Percentiles rank a stretch among this genome's conserved stretches.
phyloP scores from a whole-genome alignment of 2,888 invertebrate genomes.

The Nasonovia ribisnigri region DNA sequence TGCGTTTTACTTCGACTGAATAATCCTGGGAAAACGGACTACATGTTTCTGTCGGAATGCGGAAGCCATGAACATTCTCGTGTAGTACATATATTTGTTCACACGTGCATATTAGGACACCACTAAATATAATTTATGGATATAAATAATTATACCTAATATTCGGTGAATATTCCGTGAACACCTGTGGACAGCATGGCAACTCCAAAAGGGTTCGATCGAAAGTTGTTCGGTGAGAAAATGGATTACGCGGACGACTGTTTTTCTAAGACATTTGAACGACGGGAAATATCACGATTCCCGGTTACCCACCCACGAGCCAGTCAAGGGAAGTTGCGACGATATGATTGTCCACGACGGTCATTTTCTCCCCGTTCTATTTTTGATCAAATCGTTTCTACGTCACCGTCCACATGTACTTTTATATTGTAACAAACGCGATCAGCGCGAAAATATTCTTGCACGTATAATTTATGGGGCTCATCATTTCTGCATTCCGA shows the following conservation, averaged over 20 bases:
- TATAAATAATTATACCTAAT: neutral
- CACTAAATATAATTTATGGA: neutral
- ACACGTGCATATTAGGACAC: neutral
- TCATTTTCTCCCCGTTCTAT: neutral
- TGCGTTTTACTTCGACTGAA: neutral
- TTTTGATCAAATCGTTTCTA: neutral
- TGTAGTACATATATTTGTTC: no score
- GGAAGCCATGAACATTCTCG: neutral
- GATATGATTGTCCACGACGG: neutral
- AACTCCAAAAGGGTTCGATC: neutral
- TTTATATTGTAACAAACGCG: neutral
- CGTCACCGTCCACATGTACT: neutral
- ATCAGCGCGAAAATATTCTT: neutral
- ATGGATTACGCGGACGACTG: neutral
- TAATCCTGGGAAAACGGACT: neutral
- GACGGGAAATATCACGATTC: neutral
- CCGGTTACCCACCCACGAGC: no score
- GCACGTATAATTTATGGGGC: neutral
- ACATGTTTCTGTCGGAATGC: neutral
- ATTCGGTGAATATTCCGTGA: neutral
- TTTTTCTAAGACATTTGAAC: neutral
- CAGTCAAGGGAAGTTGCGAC: neutral
- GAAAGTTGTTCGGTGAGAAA: neutral
- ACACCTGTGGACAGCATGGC: neutral
- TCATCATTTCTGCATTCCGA: neutral